phyloP scores from a whole-genome alignment of 2,113 vertebrate species.

The Gobius niger region DNA sequence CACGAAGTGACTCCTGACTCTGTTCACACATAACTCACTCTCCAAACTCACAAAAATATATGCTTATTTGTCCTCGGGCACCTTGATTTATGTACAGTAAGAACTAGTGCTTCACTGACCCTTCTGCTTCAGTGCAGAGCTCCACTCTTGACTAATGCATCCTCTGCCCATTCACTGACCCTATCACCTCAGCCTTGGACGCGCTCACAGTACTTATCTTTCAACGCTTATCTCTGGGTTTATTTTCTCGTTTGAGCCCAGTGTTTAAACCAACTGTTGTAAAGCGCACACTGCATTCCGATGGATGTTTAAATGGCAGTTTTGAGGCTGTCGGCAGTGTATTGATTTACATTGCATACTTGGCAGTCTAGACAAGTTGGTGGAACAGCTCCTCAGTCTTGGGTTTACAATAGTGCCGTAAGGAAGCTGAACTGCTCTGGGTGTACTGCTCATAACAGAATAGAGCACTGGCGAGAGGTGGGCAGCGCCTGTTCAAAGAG shows the following conservation, averaged over 20 bases:
- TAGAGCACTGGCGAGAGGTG: conserved; percentile 11
- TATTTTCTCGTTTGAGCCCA: conserved; percentile 21
- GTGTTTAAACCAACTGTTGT: conserved; percentile 23
- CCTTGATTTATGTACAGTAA: not conserved
- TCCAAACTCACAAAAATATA: not conserved
- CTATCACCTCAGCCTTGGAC: not conserved
- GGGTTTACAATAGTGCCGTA: conserved; percentile 16
- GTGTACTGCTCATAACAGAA: conserved; percentile 30
- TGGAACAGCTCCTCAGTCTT: conserved; percentile 21
- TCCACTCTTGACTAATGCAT: not conserved
- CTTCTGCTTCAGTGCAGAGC: not conserved
- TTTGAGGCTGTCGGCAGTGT: conserved; percentile 11
- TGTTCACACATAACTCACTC: not conserved
- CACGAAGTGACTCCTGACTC: conserved; percentile 37
- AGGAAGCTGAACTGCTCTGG: conserved; percentile 34
- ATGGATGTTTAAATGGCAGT: conserved; percentile 34
- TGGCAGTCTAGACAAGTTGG: conserved; percentile 54
- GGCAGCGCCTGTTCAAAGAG: not conserved
- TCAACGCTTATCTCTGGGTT: conserved; percentile 9
- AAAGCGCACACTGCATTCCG: conserved; percentile 34
- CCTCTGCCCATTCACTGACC: conserved; percentile 5
- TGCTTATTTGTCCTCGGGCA: not conserved
- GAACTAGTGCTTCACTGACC: not conserved
- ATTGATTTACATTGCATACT: conserved; percentile 62
- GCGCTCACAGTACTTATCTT: not conserved